Base-by-base conservation (phyloP, 2,113 vertebrate genomes). In the Chaetodon auriga region DNA sequence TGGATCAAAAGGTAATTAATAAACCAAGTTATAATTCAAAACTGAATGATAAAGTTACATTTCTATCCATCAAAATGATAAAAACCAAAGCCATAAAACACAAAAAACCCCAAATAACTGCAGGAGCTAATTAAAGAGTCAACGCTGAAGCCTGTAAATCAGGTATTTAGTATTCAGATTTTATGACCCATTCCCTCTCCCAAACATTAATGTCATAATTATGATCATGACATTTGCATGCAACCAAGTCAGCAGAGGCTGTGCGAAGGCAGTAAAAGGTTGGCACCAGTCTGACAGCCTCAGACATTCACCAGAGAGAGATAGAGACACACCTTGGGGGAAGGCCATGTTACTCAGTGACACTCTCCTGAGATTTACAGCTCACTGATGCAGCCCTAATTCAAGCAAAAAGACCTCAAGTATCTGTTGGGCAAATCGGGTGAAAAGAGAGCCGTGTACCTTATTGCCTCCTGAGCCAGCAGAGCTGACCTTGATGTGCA, bases 401-500 rank as follows among this genome's bases (percentile, higher is more conserved):
- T 55, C 64, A 78, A 74, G 65, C 58, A 54, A 78, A 85, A 55
- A 57, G 45, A 63, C 58, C 46, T 49, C 35, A 14, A 35, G 45
- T 45, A 70, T 77, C 54, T 73, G 51, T 45, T 30, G 49, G 41
- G 66, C 55, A 57, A 49, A 88, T 78, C 35, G 43, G 36, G 82
- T 61, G 38, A 62, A 68, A 68, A 60, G 30, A 75, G 36, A 74
- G 25, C 49, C 2, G n/a, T 76, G 68, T 49, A 71, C 57, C 73
- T 61, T 78, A 66, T 58, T 78, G 71, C 41, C 62, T 82, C 60
- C 43, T 69, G 48, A 43, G 36, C 23, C 61, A 77, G 61, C 57
- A 35, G 45, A 75, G 77, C 75, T 85, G 77, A 89, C 66, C 57
- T 46, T 86, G 81, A 91, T 86, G 63, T 73, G 57, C 65, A 78